Evolutionary conservation across 1,140 invertebrate genomes (phyloP).

Genomic region (Drosophila biarmipes): DNA sequence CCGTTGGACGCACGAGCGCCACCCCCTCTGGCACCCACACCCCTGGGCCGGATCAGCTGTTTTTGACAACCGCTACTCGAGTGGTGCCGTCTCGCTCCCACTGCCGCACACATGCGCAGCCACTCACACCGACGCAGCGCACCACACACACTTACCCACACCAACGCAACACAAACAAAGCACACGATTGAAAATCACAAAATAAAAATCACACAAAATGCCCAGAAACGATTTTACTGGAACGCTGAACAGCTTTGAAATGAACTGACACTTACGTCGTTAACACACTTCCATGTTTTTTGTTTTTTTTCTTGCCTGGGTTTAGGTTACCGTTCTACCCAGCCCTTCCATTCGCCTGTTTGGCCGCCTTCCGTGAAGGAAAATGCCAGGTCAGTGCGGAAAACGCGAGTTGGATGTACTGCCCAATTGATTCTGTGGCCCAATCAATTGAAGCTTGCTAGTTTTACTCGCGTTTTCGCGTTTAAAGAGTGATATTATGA

Average conservation of each 20-base stretch:
- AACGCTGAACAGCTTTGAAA: constrained; percentile 8
- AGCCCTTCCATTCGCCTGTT: neutral
- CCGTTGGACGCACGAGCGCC: neutral
- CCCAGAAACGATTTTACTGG: constrained; percentile 6
- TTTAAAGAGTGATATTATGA: constrained; percentile 4
- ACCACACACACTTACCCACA: constrained; percentile 23
- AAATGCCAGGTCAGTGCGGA: neutral
- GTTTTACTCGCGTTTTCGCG: neutral
- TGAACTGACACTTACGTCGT: constrained; percentile 42
- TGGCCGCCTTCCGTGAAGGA: neutral
- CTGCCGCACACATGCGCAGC: constrained; percentile 43
- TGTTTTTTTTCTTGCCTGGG: neutral
- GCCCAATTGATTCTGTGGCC: neutral
- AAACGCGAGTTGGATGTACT: neutral
- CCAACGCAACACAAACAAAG: constrained; percentile 52
- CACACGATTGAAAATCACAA: constrained; percentile 51
- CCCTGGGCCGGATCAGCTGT: constrained; percentile 46
- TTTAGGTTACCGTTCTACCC: constrained; percentile 5
- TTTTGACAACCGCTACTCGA: constrained; percentile 58
- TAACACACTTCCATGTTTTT: constrained; percentile 50
- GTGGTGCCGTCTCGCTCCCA: constrained; percentile 34
- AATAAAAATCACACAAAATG: constrained; percentile 20
- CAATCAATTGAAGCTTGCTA: constrained; percentile 1
- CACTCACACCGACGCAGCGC: constrained; percentile 41
- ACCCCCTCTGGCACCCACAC: constrained; percentile 9